These are phyloP conservation scores for Peromyscus maniculatus DNA, from an alignment of 2,113 vertebrate species.

Conservation along the genomic window DNA sequence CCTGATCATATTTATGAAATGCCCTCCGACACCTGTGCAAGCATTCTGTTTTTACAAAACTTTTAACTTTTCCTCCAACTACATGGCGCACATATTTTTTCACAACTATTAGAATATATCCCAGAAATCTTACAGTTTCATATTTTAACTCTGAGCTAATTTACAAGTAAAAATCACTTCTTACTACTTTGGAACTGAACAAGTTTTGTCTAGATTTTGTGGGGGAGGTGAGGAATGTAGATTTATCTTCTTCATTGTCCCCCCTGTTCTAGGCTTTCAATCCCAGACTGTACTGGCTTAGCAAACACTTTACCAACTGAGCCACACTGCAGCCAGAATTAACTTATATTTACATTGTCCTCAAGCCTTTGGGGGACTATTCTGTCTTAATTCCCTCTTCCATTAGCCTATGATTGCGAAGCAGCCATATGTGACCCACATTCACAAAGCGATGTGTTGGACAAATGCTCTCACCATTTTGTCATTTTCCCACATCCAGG, in stretches of 20 bases:
- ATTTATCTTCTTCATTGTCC: background rate
- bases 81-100: background rate
- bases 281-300: background rate
- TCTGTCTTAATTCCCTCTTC: slow-evolving; percentile 54
- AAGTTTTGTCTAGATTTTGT: background rate
- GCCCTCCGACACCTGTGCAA: background rate
- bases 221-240: too few relatives aligned
- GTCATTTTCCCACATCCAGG: background rate
- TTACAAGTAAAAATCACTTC: slow-evolving; percentile 58
- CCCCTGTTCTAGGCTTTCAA: background rate
- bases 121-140: slow-evolving; percentile 12
- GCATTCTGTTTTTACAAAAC: background rate
- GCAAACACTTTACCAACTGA: background rate
- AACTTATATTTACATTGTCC: slow-evolving; percentile 39
- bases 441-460: slow-evolving; percentile 56
- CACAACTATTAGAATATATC: background rate
- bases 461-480: slow-evolving; percentile 38
- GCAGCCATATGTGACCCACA: slow-evolving; percentile 38
- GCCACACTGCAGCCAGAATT: background rate
- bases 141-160: slow-evolving; percentile 52
- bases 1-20: slow-evolving; percentile 3
- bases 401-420: slow-evolving; percentile 60
- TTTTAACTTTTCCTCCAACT: background rate
- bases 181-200: slow-evolving; percentile 29
- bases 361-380: slow-evolving; percentile 16